phyloP scores from a whole-genome alignment of 2,888 invertebrate species.

The Tipula vernalis region DNA sequence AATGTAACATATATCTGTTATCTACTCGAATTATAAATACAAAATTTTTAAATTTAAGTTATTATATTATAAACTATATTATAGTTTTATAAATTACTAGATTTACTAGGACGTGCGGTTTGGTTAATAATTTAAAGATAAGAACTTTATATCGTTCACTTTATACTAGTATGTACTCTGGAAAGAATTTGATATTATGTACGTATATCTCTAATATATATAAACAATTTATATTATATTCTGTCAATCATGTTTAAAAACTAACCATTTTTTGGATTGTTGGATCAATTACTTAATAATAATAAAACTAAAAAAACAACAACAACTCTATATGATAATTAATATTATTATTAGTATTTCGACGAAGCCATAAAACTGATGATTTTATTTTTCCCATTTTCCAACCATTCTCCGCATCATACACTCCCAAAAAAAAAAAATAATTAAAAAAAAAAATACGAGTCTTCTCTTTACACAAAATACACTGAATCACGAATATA shows the following conservation, averaged over 20 bases:
- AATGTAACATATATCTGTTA: not conserved
- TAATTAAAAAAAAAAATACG: not conserved
- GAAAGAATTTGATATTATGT: not conserved
- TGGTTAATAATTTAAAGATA: not conserved
- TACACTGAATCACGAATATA: not conserved
- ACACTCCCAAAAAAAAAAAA: not conserved
- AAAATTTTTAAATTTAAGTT: not conserved
- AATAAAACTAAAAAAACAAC: not conserved
- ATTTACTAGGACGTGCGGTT: not conserved
- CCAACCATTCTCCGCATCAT: not conserved
- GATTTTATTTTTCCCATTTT: not conserved
- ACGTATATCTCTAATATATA: not conserved
- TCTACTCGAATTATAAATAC: not conserved
- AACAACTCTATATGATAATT: not conserved
- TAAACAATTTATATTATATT: not conserved
- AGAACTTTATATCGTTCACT: not conserved
- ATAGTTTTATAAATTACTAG: not conserved
- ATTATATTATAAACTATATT: not conserved
- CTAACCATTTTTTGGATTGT: not conserved
- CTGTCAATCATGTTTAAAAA: not conserved
- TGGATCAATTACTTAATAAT: not conserved
- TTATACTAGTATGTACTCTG: not conserved
- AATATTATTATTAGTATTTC: not conserved
- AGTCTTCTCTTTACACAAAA: not conserved
- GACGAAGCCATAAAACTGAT: not conserved